These are phyloP conservation scores for Pangasius sanitwongsei DNA, from an alignment of 2,797 vertebrate species.

Conservation along the genomic window DNA sequence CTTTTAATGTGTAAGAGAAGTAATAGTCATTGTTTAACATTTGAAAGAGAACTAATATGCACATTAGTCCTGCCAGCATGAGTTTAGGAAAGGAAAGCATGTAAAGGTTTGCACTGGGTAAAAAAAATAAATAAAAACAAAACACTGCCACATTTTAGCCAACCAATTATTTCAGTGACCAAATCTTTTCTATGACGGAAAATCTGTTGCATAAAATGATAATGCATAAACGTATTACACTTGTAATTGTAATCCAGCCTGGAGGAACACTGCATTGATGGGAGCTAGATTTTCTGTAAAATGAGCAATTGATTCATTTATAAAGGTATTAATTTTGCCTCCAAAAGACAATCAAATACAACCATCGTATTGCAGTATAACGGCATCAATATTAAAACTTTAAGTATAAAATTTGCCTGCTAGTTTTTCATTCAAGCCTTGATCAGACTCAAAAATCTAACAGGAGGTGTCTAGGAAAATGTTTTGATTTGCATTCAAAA, in stretches of 20 bases:
- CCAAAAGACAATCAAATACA: slow-evolving; percentile 41
- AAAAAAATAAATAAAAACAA: neutral
- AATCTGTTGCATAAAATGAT: neutral
- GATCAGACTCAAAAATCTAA: neutral
- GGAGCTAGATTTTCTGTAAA: slow-evolving; percentile 6
- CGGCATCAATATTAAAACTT: neutral
- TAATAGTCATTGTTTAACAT: neutral
- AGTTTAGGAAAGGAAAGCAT: slow-evolving; percentile 33
- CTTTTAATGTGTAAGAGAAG: slow-evolving; percentile 10
- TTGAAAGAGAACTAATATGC: slow-evolving; percentile 25
- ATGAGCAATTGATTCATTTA: neutral
- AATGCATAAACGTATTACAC: neutral
- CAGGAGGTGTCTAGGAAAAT: neutral
- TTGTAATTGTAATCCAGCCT: slow-evolving; percentile 15
- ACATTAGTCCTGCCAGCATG: slow-evolving; percentile 42
- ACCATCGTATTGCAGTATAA: neutral
- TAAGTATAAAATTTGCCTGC: neutral
- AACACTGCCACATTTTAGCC: slow-evolving; percentile 41
- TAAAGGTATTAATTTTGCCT: slow-evolving; percentile 10
- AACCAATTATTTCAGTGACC: slow-evolving; percentile 31
- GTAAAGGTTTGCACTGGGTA: slow-evolving; percentile 28
- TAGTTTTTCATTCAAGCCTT: neutral
- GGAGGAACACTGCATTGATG: neutral
- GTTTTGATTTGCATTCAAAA: neutral
- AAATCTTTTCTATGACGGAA: slow-evolving; percentile 20